phyloP scores from a whole-genome alignment of 2,797 vertebrate species.

The Pampus argenteus region DNA sequence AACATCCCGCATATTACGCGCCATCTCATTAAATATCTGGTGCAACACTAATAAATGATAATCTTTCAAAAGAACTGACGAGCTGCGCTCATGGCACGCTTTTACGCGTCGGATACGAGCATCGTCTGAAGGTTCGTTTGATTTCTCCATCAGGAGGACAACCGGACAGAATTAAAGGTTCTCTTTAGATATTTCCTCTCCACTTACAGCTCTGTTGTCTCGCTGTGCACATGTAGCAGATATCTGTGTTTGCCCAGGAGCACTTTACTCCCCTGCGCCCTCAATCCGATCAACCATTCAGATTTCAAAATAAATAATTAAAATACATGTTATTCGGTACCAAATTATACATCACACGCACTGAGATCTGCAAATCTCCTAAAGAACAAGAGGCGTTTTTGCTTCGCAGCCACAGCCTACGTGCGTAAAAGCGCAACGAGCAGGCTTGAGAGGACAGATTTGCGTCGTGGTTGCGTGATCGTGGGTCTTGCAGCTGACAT shows the following conservation, averaged over 20 bases:
- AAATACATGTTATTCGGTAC: background rate
- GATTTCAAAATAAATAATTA: background rate
- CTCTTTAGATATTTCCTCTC: background rate
- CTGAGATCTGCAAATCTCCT: background rate
- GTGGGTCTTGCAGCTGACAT: background rate
- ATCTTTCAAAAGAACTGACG: background rate
- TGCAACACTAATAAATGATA: too few species aligned
- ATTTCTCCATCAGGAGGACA: background rate
- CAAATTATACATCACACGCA: background rate
- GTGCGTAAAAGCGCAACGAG: constrained; percentile 74
- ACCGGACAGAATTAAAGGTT: background rate
- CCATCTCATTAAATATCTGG: background rate
- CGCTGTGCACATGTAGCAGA: background rate
- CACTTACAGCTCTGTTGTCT: background rate
- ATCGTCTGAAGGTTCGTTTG: background rate
- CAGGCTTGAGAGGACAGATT: constrained; percentile 21
- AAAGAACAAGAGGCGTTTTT: background rate
- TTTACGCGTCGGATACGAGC: constrained; percentile 37
- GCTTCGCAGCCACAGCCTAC: constrained; percentile 32
- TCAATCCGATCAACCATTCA: constrained; percentile 13
- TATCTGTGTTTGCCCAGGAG: constrained; percentile 6
- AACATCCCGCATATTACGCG: background rate
- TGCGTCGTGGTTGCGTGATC: constrained; percentile 14
- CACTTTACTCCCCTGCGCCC: constrained; percentile 5
- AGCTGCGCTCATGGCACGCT: background rate